Evolutionary conservation across 2,113 vertebrate genomes (phyloP).

Genomic region (Mesocricetus auratus): DNA sequence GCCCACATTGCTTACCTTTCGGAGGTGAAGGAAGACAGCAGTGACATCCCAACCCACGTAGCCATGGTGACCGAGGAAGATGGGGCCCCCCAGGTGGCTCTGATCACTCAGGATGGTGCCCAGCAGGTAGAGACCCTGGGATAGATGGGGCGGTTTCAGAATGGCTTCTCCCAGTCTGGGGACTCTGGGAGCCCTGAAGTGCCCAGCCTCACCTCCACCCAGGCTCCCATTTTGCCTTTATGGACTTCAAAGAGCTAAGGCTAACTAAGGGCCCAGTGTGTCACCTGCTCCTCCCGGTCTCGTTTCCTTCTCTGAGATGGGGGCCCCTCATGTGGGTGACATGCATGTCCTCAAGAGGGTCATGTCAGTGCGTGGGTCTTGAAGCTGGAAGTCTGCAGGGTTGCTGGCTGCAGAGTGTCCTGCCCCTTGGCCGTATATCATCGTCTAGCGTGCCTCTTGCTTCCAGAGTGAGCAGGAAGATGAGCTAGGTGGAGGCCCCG

Average conservation of each 20-base stretch:
- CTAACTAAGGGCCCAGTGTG: neutral
- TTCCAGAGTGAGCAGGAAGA: neutral
- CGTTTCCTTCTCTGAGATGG: neutral
- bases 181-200: neutral
- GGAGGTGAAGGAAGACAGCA: conserved; percentile 83
- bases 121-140: conserved; percentile 85
- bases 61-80: conserved; percentile 85
- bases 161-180: neutral
- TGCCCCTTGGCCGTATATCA: neutral
- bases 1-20: conserved; percentile 84
- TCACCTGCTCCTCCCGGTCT: neutral
- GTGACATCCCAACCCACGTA: conserved; percentile 78
- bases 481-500: neutral
- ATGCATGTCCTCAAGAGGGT: neutral
- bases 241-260: neutral
- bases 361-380: too few relatives aligned
- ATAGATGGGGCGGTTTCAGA: neutral
- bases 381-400: neutral
- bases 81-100: conserved; percentile 83
- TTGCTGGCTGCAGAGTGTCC: neutral
- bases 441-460: neutral
- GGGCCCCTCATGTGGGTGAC: neutral
- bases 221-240: neutral
- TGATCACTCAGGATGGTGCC: conserved; percentile 86
- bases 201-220: neutral